A percentile compares a stretch with the other conserved stretches of the same genome.
Conservation (phyloP, 2,888 invertebrate species). For the Tineola bisselliella region DNA sequence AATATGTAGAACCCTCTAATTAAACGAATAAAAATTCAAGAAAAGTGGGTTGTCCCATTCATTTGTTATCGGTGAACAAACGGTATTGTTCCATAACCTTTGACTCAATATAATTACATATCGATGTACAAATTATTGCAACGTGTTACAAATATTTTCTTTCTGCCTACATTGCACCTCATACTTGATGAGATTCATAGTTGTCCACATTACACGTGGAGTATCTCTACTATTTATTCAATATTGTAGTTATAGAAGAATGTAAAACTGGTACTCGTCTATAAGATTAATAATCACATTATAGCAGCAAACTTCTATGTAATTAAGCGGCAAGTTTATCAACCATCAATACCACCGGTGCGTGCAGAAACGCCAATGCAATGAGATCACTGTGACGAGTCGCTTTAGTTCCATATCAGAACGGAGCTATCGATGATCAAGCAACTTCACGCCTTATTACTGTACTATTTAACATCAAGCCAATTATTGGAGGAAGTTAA, state of each 20-base stretch:
- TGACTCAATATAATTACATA: not conserved
- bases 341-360: not conserved
- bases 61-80: constrained; percentile 12
- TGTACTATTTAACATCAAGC: not conserved
- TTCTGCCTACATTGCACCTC: not conserved
- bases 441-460: constrained; percentile 4
- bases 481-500: constrained; percentile 1
- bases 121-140: not conserved
- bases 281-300: not conserved
- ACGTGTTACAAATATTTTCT: not conserved
- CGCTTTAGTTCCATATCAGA: constrained; percentile 4
- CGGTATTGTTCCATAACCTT: constrained; percentile 10
- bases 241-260: no score
- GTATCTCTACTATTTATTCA: no score
- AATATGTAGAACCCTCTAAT: not conserved
- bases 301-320: constrained; percentile 2
- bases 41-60: constrained; percentile 10
- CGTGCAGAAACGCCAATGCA: not conserved
- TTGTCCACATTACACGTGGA: no score
- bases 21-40: not conserved
- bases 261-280: not conserved
- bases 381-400: constrained; percentile 8
- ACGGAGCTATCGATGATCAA: not conserved
- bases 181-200: no score
- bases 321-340: not conserved